Conservation (phyloP, 30 jellyfish, hydroid and myxozoan species). For the Pelagia noctiluca region DNA sequence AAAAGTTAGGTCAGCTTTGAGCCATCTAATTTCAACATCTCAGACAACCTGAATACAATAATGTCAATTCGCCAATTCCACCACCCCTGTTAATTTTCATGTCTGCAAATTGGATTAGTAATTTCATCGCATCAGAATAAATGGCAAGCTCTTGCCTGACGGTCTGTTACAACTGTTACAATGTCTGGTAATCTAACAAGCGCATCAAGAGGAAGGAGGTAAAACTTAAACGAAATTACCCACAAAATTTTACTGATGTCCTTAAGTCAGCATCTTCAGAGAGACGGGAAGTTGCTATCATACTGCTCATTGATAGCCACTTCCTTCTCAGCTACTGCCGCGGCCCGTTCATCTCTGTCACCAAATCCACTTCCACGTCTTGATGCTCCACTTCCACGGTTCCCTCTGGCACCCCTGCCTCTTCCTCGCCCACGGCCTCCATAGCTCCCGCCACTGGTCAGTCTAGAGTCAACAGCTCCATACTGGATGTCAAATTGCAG, state of each 20-base stretch:
- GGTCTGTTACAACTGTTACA: not conserved
- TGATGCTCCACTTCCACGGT: not conserved
- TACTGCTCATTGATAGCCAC: conserved; percentile 3
- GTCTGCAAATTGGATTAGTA: no score
- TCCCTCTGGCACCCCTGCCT: conserved; percentile 47
- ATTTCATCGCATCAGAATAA: no score
- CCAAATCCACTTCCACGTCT: conserved; percentile 39
- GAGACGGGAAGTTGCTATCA: conserved; percentile 4
- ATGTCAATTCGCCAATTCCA: no score
- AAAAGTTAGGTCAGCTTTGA: no score
- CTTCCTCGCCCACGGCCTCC: conserved; percentile 81
- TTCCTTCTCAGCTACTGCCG: conserved; percentile 12
- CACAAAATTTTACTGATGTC: not conserved
- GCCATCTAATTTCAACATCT: no score
- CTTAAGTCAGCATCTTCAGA: not conserved
- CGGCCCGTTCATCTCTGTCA: not conserved
- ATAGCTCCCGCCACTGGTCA: conserved; percentile 77
- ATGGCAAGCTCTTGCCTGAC: not conserved
- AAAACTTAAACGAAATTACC: not conserved
- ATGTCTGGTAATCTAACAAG: not conserved
- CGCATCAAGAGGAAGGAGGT: not conserved
- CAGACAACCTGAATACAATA: no score
- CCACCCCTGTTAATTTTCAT: no score
- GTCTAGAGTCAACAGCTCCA: conserved; percentile 77
- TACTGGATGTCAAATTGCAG: conserved; percentile 75